Conservation (phyloP, 2,113 vertebrate genomes). For the Gymnogyps californianus region DNA sequence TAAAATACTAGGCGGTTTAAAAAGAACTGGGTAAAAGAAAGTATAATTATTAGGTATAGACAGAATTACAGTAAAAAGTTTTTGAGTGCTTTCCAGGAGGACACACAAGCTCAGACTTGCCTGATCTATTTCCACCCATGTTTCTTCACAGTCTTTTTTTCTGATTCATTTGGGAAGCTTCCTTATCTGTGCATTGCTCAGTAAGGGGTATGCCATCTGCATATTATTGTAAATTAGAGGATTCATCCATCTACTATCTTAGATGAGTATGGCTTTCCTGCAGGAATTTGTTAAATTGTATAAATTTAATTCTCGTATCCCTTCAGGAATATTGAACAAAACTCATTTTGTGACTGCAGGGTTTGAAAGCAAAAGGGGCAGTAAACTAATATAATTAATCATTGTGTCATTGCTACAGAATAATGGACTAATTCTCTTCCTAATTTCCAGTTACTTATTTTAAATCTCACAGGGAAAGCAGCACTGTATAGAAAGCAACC, state of each 20-base stretch:
- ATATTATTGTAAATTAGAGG: constrained; percentile 26
- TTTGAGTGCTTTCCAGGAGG: not conserved
- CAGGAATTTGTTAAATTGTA: constrained; percentile 52
- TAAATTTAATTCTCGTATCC: constrained; percentile 61
- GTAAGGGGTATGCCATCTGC: constrained; percentile 2
- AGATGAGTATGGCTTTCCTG: constrained; percentile 43
- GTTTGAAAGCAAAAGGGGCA: constrained; percentile 56
- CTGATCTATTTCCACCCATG: not conserved
- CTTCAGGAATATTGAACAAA: constrained; percentile 55
- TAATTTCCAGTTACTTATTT: constrained; percentile 62
- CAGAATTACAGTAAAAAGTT: not conserved
- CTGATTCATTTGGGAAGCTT: not conserved
- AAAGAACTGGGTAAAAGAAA: not conserved
- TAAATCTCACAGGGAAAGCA: constrained; percentile 42
- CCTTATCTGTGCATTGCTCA: not conserved
- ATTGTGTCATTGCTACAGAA: constrained; percentile 57
- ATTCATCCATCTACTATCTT: constrained; percentile 32
- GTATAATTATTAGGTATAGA: not conserved
- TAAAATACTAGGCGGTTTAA: not conserved
- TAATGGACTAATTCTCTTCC: constrained; percentile 55
- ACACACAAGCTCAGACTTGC: not conserved
- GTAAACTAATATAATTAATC: constrained; percentile 66
- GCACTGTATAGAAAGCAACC: not conserved
- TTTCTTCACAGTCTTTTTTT: not conserved
- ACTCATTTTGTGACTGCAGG: constrained; percentile 57